Evolutionary conservation across 1,140 invertebrate genomes (phyloP), one percentile per base, ranked within the genome.

Genomic region (Euglossa dilemma): DNA sequence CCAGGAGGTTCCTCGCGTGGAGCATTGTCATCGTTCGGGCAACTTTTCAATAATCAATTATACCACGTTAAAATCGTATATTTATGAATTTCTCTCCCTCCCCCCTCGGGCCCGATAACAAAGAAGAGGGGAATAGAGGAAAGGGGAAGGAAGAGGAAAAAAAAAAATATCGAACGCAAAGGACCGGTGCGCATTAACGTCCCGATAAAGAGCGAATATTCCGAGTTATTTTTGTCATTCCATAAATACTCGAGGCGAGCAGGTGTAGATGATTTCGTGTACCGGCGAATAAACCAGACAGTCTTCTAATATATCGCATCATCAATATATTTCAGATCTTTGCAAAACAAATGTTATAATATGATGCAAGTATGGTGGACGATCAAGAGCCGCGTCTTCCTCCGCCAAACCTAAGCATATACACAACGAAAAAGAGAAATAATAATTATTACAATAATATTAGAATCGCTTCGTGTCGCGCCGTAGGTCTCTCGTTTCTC

Each of bases 331-430:
- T 93, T 93, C 70, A 66, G 83, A 86, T 91, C 86, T 92, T 88
- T 92, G 91, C 91, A 90, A 92, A 93, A 92, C 89, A 93, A 92
- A 89, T 92, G 90, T 91, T 80, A 86, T 89, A 91, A 92, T 91
- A 92, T 91, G 82, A 88, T 92, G 92, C 91, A 93, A 74, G 86
- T 80, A 76, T 89, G 86, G 81, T 87, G 56, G 84, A 75, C 61
- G 76, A 71, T 57, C 72, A 63, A 45, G 74, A 57, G 72, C 87
- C 82, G 82, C 78, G 76, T 43, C 83, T 71, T 84, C 76, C 76
- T 77, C 66, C 79, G 28, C 18, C 61, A 74, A 36, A 77, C 66
- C 52, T 79, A 93, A 92, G 90, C 91, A 91, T 93, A 89, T 92
- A 88, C 89, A 91, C 86, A 92, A 92, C 85, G 79, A 87, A 91